Percentiles rank a stretch among this genome's conserved stretches.
Evolutionary conservation across 2,888 invertebrate genomes (phyloP).

Genomic region (Meteorus colon): DNA sequence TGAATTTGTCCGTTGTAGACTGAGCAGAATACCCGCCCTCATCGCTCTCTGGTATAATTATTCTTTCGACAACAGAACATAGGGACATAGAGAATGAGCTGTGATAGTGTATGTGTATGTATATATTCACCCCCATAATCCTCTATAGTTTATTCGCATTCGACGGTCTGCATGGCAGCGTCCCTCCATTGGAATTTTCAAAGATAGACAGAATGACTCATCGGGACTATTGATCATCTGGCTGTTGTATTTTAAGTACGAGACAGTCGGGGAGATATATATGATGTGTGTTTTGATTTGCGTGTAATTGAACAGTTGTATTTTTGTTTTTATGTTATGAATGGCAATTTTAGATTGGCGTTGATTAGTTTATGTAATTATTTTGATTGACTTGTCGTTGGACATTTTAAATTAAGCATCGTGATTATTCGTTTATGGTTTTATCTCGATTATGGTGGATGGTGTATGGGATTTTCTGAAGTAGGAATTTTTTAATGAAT

Average conservation of each 20-base stretch:
- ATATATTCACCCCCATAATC: constrained; percentile 29
- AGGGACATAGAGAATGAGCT: constrained; percentile 18
- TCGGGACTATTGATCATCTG: constrained; percentile 62
- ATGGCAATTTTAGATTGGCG: too few relatives aligned
- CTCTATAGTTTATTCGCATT: constrained; percentile 29
- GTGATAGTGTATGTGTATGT: constrained; percentile 4
- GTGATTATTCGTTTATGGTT: too few relatives aligned
- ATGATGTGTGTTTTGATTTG: background rate
- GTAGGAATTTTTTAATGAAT: too few relatives aligned
- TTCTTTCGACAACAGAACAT: constrained; percentile 34
- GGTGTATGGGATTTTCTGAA: too few relatives aligned
- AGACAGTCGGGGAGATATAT: background rate
- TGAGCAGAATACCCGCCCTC: background rate
- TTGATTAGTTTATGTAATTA: too few relatives aligned
- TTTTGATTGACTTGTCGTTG: too few relatives aligned
- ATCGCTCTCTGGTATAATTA: constrained; percentile 23
- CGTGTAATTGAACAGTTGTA: background rate
- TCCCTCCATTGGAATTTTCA: constrained; percentile 56
- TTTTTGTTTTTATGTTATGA: background rate
- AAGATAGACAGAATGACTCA: constrained; percentile 58
- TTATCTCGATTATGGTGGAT: too few relatives aligned
- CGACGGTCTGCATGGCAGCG: constrained; percentile 24
- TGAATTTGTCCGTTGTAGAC: constrained; percentile 7
- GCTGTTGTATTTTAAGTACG: background rate
- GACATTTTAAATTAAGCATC: too few relatives aligned